Base-by-base conservation (phyloP, 2,888 invertebrate species). In the Amaurobius ferox region DNA sequence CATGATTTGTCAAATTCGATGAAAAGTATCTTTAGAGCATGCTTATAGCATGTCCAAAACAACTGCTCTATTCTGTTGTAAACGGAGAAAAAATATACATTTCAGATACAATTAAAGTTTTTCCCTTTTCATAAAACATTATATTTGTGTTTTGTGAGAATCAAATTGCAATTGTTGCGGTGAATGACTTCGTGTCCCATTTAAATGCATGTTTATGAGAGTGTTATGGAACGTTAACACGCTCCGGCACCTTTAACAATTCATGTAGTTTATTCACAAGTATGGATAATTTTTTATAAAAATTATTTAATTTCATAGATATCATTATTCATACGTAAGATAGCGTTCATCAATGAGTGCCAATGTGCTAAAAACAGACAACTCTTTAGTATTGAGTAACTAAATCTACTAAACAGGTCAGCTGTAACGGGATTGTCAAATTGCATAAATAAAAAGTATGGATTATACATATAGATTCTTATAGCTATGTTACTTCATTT, bases 291-390 rank as follows among this genome's bases (percentile, higher is more conserved):
- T 7, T 35, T 35, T 35, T 35, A 35, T 35, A 35, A 35, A 35
- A 35, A 7, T 11, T 29, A 64, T 40, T 48, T 55, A 30, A 67
- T 68, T 23, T 55, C 11, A 30, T 73, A 55, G 76, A 70, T 7
- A 66, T 68, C 23, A n/a, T 23, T 28, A 55, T 73, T 66, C 73
- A 73, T 73, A 71, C 64, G 70, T 76, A 77, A 62, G 64, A 78
- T 35, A 76, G 72, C 66, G 55, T 39, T 72, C 55, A 48, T 77
- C 66, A 66, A 71, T 72, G 64, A 72, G 83, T 77, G 77, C 39
- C 77, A 77, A 85, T 85, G 83, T 64, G 72, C 83, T 85, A 85
- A 85, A 85, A 85, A 85, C 71, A 72, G 61, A 76, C 77, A 76
- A 85, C 83, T 77, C 66, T 76, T 81, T 66, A 77, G 48, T 19